Evolutionary conservation across 2,797 vertebrate genomes (phyloP), one percentile per base, ranked within the genome.

Genomic region (Adelosebastes latens): DNA sequence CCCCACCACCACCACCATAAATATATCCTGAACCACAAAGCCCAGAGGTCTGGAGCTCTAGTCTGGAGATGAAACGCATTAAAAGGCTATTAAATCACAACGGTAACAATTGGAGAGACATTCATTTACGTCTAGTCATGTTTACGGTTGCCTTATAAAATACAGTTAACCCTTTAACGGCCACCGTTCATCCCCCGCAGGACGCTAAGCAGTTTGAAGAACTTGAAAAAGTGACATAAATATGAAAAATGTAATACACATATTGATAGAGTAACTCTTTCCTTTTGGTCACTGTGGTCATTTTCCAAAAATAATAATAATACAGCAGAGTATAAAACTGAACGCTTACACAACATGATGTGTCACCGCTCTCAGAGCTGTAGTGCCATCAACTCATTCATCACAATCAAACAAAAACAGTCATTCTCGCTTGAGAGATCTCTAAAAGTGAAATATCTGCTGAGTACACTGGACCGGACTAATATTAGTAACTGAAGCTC

Each of bases 21-120:
- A 97, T 96, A 96, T 96, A 42, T 95, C 95, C 93, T 88, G 92
- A 94, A 90, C 90, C 90, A 63, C 46, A 67, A 42, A 46, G 59
- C 69, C 68, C 20, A 4, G n/a, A 13, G 24, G 65, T 36, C 52
- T 65, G 32, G 2, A 34, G 39, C 59, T 39, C 42, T 39, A 1
- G 36, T 67, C 72, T 55, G 49, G 24, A 71, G 42, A 66, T 76
- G 11, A 62, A 39, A 6, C 32, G 12, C 29, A 13, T 39, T 34
- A 62, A 74, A 42, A 82, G 27, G 58, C 46, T 29, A 10, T 24
- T 14, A 31, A 11, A 72, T 69, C 25, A 60, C 22, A 55, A 32
- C 4, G 59, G 53, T 22, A 77, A 24, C 56, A 24, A 11, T 1
- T 13, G 65, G 11, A 27, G 25, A 36, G 34, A 16, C 24, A 22